These are phyloP conservation scores for Formica aserva DNA, from an alignment of 2,888 invertebrate genomes.

Conservation along the genomic window DNA sequence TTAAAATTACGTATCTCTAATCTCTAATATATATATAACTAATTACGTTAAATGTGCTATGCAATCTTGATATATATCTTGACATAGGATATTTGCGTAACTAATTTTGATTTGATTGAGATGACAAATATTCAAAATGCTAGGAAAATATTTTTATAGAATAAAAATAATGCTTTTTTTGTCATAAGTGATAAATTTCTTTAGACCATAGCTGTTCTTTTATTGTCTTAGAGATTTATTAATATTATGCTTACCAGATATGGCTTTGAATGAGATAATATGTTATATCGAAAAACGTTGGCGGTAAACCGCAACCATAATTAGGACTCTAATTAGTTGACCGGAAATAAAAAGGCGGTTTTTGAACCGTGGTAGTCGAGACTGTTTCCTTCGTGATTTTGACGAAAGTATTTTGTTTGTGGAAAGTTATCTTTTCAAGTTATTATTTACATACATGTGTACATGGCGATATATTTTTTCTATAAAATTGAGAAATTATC, in stretches of 20 bases:
- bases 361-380: neutral
- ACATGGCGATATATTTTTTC: neutral
- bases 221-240: neutral
- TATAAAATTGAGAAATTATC: neutral
- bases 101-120: neutral
- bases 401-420: neutral
- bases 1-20: neutral
- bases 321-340: slow-evolving; percentile 60
- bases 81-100: neutral
- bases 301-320: slow-evolving; percentile 62
- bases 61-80: neutral
- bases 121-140: neutral
- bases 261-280: neutral
- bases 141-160: neutral
- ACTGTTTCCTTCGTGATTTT: slow-evolving; percentile 3
- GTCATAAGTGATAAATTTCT: neutral
- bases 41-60: neutral
- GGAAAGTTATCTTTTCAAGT: neutral
- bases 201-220: neutral
- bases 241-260: neutral
- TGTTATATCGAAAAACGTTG: neutral
- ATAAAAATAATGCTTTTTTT: neutral
- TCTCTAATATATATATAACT: neutral
- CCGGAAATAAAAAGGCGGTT: slow-evolving; percentile 65
- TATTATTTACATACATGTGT: neutral